Percentiles rank a stretch among this genome's conserved stretches.
These are phyloP conservation scores for Colistium nudipinnis DNA, from an alignment of 2,113 vertebrate genomes.

Conservation along the genomic window DNA sequence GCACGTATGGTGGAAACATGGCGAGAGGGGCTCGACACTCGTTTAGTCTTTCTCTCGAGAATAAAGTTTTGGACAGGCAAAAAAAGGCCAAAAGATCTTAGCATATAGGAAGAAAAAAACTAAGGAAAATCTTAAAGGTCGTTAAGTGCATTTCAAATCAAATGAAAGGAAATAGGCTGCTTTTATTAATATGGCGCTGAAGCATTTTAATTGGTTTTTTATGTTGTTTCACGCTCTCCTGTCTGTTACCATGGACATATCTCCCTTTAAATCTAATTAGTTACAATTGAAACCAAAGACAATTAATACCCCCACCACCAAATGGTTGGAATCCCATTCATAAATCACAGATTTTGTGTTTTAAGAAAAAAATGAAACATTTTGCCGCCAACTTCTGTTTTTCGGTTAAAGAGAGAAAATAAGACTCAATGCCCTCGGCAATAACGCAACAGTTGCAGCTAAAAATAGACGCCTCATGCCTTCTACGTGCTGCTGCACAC, in stretches of 20 bases:
- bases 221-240: background rate
- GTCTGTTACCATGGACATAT: slow-evolving; percentile 4
- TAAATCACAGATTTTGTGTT: no score
- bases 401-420: no score
- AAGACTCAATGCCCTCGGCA: no score
- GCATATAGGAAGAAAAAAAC: background rate
- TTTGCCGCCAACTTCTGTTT: no score
- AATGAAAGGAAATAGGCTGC: background rate
- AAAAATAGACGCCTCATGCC: no score
- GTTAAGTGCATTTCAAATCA: slow-evolving; percentile 19
- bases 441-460: no score
- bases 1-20: slow-evolving; percentile 18
- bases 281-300: background rate
- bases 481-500: no score
- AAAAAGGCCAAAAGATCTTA: background rate
- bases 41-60: background rate
- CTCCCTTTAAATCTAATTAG: slow-evolving; percentile 4
- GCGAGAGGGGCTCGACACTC: background rate
- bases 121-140: background rate
- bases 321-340: no score
- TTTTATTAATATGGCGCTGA: background rate
- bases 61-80: background rate
- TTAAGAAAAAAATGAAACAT: no score
- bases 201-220: slow-evolving; percentile 7
- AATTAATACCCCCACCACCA: no score